Conservation (phyloP, 2,888 invertebrate genomes). For the Schizotus pectinicornis region DNA sequence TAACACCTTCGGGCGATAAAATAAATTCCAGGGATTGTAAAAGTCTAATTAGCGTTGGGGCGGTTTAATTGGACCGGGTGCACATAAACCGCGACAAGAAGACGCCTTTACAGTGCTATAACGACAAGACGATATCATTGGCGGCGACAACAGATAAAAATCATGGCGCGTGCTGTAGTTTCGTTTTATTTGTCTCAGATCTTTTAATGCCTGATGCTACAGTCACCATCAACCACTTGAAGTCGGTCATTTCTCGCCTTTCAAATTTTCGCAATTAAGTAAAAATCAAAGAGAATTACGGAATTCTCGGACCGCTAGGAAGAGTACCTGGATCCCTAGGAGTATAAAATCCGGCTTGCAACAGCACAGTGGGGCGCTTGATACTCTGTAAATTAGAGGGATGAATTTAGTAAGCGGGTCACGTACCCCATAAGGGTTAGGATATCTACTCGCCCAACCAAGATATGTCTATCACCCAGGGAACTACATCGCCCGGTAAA, state of each 20-base stretch:
- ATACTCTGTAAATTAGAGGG: slow-evolving; percentile 49
- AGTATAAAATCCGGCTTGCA: slow-evolving; percentile 34
- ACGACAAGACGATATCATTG: slow-evolving; percentile 15
- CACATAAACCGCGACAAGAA: slow-evolving; percentile 26
- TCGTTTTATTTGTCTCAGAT: too few relatives aligned
- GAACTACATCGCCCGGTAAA: slow-evolving; percentile 23
- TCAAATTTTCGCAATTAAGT: background rate
- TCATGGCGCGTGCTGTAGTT: slow-evolving; percentile 2
- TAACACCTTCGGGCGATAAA: slow-evolving; percentile 37
- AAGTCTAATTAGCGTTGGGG: slow-evolving; percentile 38
- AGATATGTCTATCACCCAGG: slow-evolving; percentile 45
- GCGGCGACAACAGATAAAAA: slow-evolving; percentile 15
- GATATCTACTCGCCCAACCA: slow-evolving; percentile 45
- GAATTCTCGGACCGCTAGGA: slow-evolving; percentile 1
- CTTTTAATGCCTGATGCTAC: too few relatives aligned
- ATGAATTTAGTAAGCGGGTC: slow-evolving; percentile 46
- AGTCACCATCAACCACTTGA: slow-evolving; percentile 2
- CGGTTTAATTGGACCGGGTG: slow-evolving; percentile 30
- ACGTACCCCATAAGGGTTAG: slow-evolving; percentile 49
- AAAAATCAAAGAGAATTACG: background rate
- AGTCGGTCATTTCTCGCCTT: background rate
- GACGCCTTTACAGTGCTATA: slow-evolving; percentile 22
- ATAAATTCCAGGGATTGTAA: slow-evolving; percentile 40
- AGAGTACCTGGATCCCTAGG: slow-evolving; percentile 24
- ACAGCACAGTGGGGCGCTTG: slow-evolving; percentile 36